Conservation (phyloP, 1,140 invertebrate species). For the Leptopilina boulardi region DNA sequence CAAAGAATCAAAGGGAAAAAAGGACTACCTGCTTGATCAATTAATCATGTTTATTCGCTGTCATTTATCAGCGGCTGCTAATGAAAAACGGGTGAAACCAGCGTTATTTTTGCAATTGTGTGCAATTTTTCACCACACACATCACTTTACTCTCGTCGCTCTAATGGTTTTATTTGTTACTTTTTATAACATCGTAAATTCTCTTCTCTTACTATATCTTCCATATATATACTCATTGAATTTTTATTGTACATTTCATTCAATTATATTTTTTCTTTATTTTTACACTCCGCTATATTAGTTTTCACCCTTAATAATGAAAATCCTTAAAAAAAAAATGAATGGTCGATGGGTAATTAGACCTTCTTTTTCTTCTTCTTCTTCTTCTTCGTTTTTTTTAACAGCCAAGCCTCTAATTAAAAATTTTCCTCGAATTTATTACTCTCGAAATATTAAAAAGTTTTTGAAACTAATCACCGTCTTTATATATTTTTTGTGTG, state of each 20-base stretch:
- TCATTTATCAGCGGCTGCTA: constrained; percentile 13
- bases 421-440: not conserved
- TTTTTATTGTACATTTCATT: not conserved
- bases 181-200: constrained; percentile 16
- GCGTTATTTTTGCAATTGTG: constrained; percentile 3
- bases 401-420: not conserved
- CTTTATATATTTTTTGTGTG: not conserved
- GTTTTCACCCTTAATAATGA: not conserved
- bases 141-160: not conserved
- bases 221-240: not conserved
- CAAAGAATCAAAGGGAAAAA: not conserved
- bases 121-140: constrained; percentile 7
- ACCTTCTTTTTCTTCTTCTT: too few species aligned
- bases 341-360: not conserved
- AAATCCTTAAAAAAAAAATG: not conserved
- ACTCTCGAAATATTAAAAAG: not conserved
- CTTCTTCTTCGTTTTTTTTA: too few species aligned
- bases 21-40: not conserved
- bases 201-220: not conserved
- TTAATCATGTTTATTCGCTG: constrained; percentile 7
- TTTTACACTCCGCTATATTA: not conserved
- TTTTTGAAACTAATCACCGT: not conserved
- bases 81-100: constrained; percentile 1
- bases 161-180: not conserved
- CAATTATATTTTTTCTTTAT: not conserved